Evolutionary conservation across 2,113 vertebrate species (phyloP), one percentile per base, ranked within the genome.

Genomic region (Dipodomys merriami): DNA sequence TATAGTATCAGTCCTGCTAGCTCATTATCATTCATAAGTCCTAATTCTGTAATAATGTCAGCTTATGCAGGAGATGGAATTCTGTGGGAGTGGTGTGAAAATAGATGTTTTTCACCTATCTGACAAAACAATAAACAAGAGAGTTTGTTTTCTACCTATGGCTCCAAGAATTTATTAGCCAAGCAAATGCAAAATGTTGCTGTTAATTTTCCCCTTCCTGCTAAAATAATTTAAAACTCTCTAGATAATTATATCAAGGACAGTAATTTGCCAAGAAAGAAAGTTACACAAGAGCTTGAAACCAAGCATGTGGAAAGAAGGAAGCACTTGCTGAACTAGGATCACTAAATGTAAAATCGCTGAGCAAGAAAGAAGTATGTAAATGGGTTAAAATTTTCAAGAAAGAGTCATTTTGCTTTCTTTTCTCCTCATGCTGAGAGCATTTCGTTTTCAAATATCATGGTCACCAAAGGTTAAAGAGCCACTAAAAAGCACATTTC

Each of bases 401-500:
- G 30, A 67, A 25, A 60, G 46, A 81, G 49, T 68, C 53, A 46
- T 91, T 94, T 91, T 90, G 90, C 65, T 96, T 91, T 85, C 39
- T 72, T 92, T 80, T 77, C 49, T 81, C 30, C 16, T 72, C 74
- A 86, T 88, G 79, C 87, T 93, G 93, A 90, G 94, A 93, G 86
- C 65, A 65, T 81, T 86, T 77, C 44, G 60, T 86, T 76, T 69
- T 83, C 46, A 91, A 95, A 93, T 88, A 86, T 86, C 64, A 8
- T 94, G 90, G 93, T 94, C 87, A 94, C 78, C 46, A 49, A 71
- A 92, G 94, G 90, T 86, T 95, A 84, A 93, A 73, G 86, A 93
- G 46, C 60, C 81, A 93, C 84, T 94, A 93, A 91, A 94, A 93
- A 96, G 76, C 74, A 77, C 85, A 93, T 74, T 95, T 96, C 87